phyloP scores from a whole-genome alignment of 2,888 invertebrate species.

The Miltochrista miniata region DNA sequence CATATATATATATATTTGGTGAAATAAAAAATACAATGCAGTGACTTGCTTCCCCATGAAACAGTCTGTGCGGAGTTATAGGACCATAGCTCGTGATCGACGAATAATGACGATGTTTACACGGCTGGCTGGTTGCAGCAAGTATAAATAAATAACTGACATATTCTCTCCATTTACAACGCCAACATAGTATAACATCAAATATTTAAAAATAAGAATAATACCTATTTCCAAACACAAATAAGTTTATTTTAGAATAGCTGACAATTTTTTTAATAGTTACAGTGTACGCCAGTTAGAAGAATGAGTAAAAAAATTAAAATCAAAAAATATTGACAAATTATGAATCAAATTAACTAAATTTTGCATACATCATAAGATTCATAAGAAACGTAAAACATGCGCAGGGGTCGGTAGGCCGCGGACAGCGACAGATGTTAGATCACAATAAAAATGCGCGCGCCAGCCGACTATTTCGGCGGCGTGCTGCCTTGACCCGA shows the following conservation, averaged over 20 bases:
- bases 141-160: conserved; percentile 54
- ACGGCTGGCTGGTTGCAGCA: conserved; percentile 59
- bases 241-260: background rate
- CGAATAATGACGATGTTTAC: conserved; percentile 59
- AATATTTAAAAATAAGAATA: background rate
- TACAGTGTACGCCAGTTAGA: too few species aligned
- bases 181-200: background rate
- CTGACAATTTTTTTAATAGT: too few species aligned
- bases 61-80: background rate
- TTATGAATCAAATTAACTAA: background rate
- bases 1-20: background rate
- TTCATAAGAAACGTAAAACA: conserved; percentile 17
- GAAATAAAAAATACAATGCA: conserved; percentile 8
- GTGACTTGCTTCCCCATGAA: conserved; percentile 7
- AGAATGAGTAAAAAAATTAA: too few species aligned
- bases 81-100: conserved; percentile 33
- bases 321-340: too few species aligned
- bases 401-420: conserved; percentile 44
- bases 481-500: conserved; percentile 82
- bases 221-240: background rate
- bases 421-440: conserved; percentile 77
- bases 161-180: conserved; percentile 36
- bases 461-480: conserved; percentile 82
- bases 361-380: background rate
- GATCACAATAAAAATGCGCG: conserved; percentile 81